A percentile compares a stretch with the other conserved stretches of the same genome.
Conservation (phyloP, 2,888 invertebrate species). For the Drosophila sordidapex region DNA sequence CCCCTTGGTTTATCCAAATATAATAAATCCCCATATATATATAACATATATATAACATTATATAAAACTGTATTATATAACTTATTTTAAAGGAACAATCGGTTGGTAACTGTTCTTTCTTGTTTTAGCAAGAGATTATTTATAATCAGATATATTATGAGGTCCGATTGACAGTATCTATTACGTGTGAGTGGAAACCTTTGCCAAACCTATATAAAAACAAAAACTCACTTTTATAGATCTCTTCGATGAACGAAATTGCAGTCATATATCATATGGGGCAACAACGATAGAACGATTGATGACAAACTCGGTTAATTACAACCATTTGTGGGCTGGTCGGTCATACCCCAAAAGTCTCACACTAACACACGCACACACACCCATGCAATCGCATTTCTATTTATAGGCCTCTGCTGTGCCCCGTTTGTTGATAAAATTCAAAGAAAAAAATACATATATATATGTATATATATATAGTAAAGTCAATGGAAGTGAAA, state of each 20-base stretch:
- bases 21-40: no score
- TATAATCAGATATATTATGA: neutral
- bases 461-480: neutral
- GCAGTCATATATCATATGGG: slow-evolving; percentile 38
- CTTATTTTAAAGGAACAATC: neutral
- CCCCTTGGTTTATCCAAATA: neutral
- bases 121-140: neutral
- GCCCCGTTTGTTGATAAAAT: slow-evolving; percentile 34
- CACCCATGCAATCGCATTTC: slow-evolving; percentile 6
- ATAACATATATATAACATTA: no score
- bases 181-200: neutral
- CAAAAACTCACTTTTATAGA: neutral
- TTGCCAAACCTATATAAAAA: neutral
- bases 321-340: slow-evolving; percentile 53
- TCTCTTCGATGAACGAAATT: slow-evolving; percentile 16
- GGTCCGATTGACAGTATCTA: neutral
- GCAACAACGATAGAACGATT: slow-evolving; percentile 16
- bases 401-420: slow-evolving; percentile 40
- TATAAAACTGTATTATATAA: neutral
- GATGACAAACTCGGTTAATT: slow-evolving; percentile 52
- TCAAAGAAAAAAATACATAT: slow-evolving; percentile 1
- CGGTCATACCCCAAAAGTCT: slow-evolving; percentile 34
- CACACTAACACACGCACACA: neutral
- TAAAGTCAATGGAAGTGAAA: slow-evolving; percentile 38
- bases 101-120: neutral